phyloP scores from a whole-genome alignment of 2,888 invertebrate species.

The Sphinx pinastri region DNA sequence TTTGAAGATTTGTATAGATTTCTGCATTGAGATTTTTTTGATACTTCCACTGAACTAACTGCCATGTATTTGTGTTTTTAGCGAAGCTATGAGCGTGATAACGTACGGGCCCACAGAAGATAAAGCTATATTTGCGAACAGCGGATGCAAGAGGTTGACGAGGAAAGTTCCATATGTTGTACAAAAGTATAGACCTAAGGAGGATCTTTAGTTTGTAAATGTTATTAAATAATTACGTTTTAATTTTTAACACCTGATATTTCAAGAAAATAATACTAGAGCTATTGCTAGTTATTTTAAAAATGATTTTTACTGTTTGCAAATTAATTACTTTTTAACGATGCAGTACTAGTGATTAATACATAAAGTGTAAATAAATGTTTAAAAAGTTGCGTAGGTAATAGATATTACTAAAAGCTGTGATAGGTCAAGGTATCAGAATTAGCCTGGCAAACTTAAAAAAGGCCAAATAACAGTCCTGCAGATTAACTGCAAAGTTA shows the following conservation, averaged over 20 bases:
- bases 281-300: too few relatives aligned
- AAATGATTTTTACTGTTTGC: too few relatives aligned
- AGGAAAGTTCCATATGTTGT: slow-evolving; percentile 87
- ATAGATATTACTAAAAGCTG: too few relatives aligned
- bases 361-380: too few relatives aligned
- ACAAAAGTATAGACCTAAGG: slow-evolving; percentile 64
- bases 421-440: too few relatives aligned
- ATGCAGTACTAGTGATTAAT: too few relatives aligned
- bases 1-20: neutral
- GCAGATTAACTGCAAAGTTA: too few relatives aligned
- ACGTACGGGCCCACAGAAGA: slow-evolving; percentile 90
- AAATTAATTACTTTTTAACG: too few relatives aligned
- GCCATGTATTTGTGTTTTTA: slow-evolving; percentile 56
- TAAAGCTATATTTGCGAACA: slow-evolving; percentile 89
- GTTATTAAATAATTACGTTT: neutral
- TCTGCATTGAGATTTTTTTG: neutral
- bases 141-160: slow-evolving; percentile 95
- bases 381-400: too few relatives aligned
- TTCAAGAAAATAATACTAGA: too few relatives aligned
- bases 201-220: slow-evolving; percentile 43
- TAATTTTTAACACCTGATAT: neutral
- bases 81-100: slow-evolving; percentile 86
- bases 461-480: too few relatives aligned
- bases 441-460: too few relatives aligned
- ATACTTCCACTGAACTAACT: neutral